Evolutionary conservation across 2,113 vertebrate species (phyloP).

Genomic region (Vulpes vulpes): DNA sequence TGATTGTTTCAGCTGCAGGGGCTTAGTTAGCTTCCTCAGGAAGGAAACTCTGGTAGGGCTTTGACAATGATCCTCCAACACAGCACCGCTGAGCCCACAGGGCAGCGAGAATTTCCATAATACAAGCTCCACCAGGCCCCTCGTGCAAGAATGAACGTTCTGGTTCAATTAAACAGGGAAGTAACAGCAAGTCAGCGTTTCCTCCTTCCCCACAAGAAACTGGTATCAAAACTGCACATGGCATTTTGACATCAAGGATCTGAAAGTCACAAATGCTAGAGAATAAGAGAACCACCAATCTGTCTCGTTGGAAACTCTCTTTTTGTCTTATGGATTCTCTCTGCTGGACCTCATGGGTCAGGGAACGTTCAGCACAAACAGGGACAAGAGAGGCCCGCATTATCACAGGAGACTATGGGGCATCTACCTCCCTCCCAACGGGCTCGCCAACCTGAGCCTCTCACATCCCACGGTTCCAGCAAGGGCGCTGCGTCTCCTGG

Average conservation of each 20-base stretch:
- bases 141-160: background rate
- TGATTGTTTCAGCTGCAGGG: constrained; percentile 87
- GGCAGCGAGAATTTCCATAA: constrained; percentile 68
- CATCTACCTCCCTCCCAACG: no score
- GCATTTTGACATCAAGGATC: background rate
- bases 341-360: background rate
- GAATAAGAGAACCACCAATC: background rate
- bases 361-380: no score
- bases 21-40: constrained; percentile 87
- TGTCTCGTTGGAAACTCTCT: background rate
- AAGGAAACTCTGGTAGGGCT: constrained; percentile 85
- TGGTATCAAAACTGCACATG: background rate
- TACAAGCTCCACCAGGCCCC: background rate
- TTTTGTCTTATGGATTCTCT: background rate
- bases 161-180: background rate
- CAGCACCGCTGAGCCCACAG: background rate
- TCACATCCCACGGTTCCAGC: background rate
- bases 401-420: fast-evolving
- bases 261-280: background rate
- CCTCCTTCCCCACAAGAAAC: background rate
- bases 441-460: no score
- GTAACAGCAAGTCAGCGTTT: background rate
- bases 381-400: background rate
- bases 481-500: background rate
- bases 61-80: constrained; percentile 81